A percentile compares a stretch with the other conserved stretches of the same genome.
Conservation (phyloP, 1,140 invertebrate species). For the Callitettix versicolor region DNA sequence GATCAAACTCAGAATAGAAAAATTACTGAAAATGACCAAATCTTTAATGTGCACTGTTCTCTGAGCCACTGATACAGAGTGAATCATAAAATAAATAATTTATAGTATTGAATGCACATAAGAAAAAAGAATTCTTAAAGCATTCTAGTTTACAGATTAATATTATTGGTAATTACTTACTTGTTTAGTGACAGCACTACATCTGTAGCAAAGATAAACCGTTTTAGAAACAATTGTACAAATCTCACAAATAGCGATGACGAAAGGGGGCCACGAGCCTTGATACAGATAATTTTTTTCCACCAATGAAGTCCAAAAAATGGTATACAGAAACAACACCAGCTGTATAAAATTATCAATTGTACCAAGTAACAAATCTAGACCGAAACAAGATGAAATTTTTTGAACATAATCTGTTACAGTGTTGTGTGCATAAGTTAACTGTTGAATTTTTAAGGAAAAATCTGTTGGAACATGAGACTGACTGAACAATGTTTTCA, state of each 20-base stretch:
- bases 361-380: neutral
- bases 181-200: neutral
- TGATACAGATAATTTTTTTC: neutral
- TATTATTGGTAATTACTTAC: neutral
- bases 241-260: neutral
- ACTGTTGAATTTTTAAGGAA: neutral
- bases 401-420: conserved; percentile 2
- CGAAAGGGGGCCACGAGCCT: neutral
- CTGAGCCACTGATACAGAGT: too few species aligned
- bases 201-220: conserved; percentile 3
- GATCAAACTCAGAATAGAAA: too few species aligned
- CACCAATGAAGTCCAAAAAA: conserved; percentile 2
- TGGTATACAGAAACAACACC: conserved; percentile 5
- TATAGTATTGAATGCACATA: too few species aligned
- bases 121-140: too few species aligned
- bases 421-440: neutral
- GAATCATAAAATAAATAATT: too few species aligned
- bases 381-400: conserved; percentile 3
- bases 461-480: neutral
- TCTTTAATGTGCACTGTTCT: too few species aligned
- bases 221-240: conserved; percentile 5
- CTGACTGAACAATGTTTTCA: neutral
- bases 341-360: conserved; percentile 2
- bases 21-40: too few species aligned
- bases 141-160: neutral